Conservation (phyloP, 2,888 invertebrate genomes). For the Chouioia cunea region DNA sequence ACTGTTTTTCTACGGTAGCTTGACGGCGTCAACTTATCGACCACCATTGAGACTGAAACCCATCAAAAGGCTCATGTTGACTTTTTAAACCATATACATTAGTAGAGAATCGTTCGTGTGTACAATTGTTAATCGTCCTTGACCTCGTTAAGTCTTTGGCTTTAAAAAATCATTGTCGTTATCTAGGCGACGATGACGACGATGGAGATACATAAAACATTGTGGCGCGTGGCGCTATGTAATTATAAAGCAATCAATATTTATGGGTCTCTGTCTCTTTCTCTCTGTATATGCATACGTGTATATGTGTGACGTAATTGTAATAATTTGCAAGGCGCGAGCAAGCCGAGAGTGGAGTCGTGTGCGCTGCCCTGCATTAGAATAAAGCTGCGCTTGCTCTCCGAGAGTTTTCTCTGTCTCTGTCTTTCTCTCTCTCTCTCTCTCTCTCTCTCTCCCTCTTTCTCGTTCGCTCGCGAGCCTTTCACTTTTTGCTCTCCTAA, state of each 20-base stretch:
- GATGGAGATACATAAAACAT: no score
- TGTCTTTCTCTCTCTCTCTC: background rate
- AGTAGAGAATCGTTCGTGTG: background rate
- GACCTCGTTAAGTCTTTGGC: slow-evolving; percentile 4
- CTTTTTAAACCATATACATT: no score
- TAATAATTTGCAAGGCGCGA: slow-evolving; percentile 25
- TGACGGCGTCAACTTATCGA: no score
- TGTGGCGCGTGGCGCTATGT: background rate
- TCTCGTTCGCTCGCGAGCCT: slow-evolving; percentile 26
- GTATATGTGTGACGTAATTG: slow-evolving; percentile 23
- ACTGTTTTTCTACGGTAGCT: no score
- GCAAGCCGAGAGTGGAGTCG: background rate
- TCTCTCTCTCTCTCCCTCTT: slow-evolving; percentile 13
- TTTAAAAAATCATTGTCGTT: background rate
- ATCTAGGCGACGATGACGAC: no score
- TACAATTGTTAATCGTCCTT: slow-evolving; percentile 13
- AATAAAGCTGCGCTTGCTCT: slow-evolving; percentile 26
- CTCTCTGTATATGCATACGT: no score
- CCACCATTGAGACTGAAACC: no score
- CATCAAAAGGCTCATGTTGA: no score
- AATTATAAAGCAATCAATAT: slow-evolving; percentile 38
- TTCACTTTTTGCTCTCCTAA: slow-evolving; percentile 47
- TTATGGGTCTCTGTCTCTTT: slow-evolving; percentile 8
- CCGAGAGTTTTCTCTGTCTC: background rate
- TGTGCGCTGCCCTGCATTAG: slow-evolving; percentile 30